Base-by-base conservation (phyloP, 2,888 invertebrate genomes). In the Stenodema calcarata region DNA sequence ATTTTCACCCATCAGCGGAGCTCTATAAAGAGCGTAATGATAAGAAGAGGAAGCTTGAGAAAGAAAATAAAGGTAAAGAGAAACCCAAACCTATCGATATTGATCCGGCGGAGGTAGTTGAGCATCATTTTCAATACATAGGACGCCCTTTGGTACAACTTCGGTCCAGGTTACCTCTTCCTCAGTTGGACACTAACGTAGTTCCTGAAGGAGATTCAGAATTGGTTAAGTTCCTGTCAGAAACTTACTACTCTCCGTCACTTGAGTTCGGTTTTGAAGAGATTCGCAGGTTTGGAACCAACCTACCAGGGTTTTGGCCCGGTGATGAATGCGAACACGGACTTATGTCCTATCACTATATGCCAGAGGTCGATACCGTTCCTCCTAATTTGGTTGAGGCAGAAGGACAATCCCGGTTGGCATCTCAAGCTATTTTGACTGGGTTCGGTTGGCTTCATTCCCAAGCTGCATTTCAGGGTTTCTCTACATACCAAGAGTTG, bases 401-500 rank as follows among this genome's bases (percentile, higher is more conserved):
- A 18, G 88, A 85, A 35, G 54, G n/a, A 7, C 27, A 47, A 30
- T 94, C 96, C 89, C 94, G 95, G 2, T 89, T 96, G 18, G 94
- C 95, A 90, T 93, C 94, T 14, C 95, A 95, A 91, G 97, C 95
- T 1, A 93, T 98, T 88, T 93, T 95, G 88, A 93, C 95, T 0
- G 95, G 96, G 62, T 98, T 95, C 90, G 94, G 94, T 0, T 97
- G 97, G 95, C 92, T 97, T 0, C 91, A 94, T 88, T 93, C 95
- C 0, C 95, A 96, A 91, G 96, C 97, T 1, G 35, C 30, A 16
- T 87, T 88, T 87, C 44, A 80, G 89, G 90, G 99, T 28, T 99
- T 99, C 91, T 96, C 96, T 47, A 96, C 96, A 18, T 97, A 93
- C 90, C 96, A 96, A 89, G 99, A 99, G 89, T 90, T 98, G 23